A percentile compares a stretch with the other conserved stretches of the same genome.
Conservation (phyloP, 2,113 vertebrate genomes). For the Lates calcarifer region DNA sequence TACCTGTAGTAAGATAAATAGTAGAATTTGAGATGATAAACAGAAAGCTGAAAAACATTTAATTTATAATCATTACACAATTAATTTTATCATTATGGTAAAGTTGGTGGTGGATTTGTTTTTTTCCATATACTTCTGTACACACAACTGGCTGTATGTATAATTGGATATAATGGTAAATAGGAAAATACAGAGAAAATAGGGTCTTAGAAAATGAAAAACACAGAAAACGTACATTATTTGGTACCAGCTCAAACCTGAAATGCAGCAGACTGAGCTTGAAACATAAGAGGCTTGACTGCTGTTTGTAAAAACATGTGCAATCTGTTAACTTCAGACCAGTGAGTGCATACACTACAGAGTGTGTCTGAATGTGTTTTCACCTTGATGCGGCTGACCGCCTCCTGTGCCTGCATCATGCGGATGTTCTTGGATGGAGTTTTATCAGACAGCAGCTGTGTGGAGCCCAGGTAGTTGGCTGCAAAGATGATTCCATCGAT, state of each 20-base stretch:
- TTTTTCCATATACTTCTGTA: no score
- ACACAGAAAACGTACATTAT: no score
- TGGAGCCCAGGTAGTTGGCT: slow-evolving; percentile 97
- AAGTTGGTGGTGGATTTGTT: no score
- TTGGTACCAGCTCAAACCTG: not conserved
- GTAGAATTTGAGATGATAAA: no score
- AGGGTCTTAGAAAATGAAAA: not conserved
- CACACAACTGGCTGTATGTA: no score
- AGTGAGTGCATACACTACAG: not conserved
- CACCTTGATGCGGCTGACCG: slow-evolving; percentile 97
- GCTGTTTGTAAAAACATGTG: not conserved
- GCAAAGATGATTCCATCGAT: slow-evolving; percentile 99
- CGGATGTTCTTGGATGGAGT: slow-evolving; percentile 97
- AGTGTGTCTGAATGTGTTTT: slow-evolving; percentile 1
- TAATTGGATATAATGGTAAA: no score
- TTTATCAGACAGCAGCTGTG: slow-evolving; percentile 96
- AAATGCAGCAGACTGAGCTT: not conserved
- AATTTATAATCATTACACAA: no score
- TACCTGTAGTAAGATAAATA: no score
- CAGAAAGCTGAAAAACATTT: no score
- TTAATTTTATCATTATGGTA: no score
- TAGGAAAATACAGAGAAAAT: not conserved
- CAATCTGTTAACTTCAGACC: not conserved
- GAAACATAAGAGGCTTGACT: no score
- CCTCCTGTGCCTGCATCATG: slow-evolving; percentile 99